Percentiles rank a stretch among this genome's conserved stretches.
Conservation (phyloP, 64 coral and sea anemone species). For the Trachythela sp. region DNA sequence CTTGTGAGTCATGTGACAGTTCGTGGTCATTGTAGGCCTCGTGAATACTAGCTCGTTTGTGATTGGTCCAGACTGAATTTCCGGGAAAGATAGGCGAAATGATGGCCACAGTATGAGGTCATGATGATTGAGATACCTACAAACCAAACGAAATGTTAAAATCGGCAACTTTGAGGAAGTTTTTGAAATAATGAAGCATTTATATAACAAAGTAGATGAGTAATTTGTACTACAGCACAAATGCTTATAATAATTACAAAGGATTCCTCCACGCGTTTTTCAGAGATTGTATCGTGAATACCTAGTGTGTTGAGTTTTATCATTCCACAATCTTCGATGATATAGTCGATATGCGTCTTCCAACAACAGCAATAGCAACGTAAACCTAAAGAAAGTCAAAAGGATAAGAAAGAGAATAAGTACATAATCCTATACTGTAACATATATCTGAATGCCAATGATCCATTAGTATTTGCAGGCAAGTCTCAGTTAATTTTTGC, state of each 20-base stretch:
- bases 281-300: neutral
- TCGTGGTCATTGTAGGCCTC: conserved; percentile 61
- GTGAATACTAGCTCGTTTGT: conserved; percentile 75
- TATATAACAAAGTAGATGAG: too few species aligned
- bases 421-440: too few species aligned
- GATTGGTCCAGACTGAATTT: conserved; percentile 58
- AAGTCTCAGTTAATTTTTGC: too few species aligned
- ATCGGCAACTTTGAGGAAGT: neutral
- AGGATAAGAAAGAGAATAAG: too few species aligned
- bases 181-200: too few species aligned
- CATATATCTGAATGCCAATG: too few species aligned
- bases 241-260: too few species aligned
- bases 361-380: conserved; percentile 59
- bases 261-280: too few species aligned
- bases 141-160: neutral
- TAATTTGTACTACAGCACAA: too few species aligned
- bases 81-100: conserved; percentile 54
- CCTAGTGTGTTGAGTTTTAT: conserved; percentile 41
- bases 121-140: conserved; percentile 43
- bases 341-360: conserved; percentile 58
- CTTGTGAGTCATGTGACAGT: conserved; percentile 65
- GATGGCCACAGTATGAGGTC: conserved; percentile 72
- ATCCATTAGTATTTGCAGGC: too few species aligned
- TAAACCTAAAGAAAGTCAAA: conserved; percentile 37
- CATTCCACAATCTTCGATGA: conserved; percentile 67